These are phyloP conservation scores for Liolophura sinensis DNA, from an alignment of 1,140 invertebrate genomes.

Conservation along the genomic window DNA sequence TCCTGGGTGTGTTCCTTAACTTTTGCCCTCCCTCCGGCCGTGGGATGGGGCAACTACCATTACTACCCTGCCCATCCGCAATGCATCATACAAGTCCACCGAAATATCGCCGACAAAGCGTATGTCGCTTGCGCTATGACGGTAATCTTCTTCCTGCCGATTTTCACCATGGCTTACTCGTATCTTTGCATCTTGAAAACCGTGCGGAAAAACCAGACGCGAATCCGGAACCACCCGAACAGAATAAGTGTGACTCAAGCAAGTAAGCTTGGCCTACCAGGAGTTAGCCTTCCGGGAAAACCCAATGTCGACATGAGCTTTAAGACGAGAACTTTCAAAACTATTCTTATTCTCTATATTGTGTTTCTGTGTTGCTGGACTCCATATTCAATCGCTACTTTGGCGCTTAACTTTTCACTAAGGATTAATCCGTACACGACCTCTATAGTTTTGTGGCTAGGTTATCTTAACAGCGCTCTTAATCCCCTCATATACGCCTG, in stretches of 20 bases:
- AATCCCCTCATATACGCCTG: conserved; percentile 26
- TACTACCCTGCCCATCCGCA: conserved; percentile 10
- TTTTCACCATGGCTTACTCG: conserved; percentile 21
- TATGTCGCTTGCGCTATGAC: conserved; percentile 16
- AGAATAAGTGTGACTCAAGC: conserved; percentile 13
- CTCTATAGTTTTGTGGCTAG: conserved; percentile 20
- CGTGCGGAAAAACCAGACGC: conserved; percentile 23
- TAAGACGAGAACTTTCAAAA: conserved; percentile 29
- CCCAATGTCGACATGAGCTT: conserved; percentile 26
- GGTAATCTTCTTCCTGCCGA: conserved; percentile 20
- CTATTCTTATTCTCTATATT: conserved; percentile 26
- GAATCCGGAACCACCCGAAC: conserved; percentile 20
- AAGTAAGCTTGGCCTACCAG: conserved; percentile 15
- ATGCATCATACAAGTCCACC: conserved; percentile 9
- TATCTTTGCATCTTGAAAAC: conserved; percentile 25
- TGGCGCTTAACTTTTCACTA: conserved; percentile 4
- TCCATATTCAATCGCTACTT: conserved; percentile 16
- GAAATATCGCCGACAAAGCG: conserved; percentile 4
- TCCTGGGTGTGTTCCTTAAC: conserved; percentile 20
- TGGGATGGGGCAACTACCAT: conserved; percentile 27
- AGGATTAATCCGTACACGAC: neutral
- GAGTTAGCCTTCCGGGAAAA: conserved; percentile 12
- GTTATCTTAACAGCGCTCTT: conserved; percentile 22
- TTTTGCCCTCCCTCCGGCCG: conserved; percentile 20
- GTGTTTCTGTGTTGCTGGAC: conserved; percentile 21